These are phyloP conservation scores for Callitettix versicolor DNA, from an alignment of 1,140 invertebrate genomes.

Conservation along the genomic window DNA sequence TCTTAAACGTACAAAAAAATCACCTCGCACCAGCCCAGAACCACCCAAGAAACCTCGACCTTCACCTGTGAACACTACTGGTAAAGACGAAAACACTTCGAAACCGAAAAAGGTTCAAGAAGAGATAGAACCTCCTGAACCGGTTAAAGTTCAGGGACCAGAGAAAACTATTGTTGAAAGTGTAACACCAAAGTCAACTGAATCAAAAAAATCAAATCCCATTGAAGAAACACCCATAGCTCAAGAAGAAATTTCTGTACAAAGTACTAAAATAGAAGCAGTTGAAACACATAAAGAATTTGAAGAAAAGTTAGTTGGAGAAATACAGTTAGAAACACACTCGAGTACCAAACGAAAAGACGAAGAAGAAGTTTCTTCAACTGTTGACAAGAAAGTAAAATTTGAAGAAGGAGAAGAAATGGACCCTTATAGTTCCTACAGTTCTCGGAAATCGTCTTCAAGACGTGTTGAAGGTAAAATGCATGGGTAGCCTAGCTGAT, in stretches of 20 bases:
- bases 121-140: not conserved
- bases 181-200: slow-evolving; percentile 18
- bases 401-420: slow-evolving; percentile 33
- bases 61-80: slow-evolving; percentile 16
- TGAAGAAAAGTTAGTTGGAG: slow-evolving; percentile 9
- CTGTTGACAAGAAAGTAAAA: slow-evolving; percentile 29
- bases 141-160: slow-evolving; percentile 19
- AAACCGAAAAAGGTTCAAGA: slow-evolving; percentile 25
- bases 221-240: slow-evolving; percentile 11
- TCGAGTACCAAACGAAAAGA: slow-evolving; percentile 13
- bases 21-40: slow-evolving; percentile 16
- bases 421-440: slow-evolving; percentile 41
- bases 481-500: slow-evolving; percentile 37
- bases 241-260: slow-evolving; percentile 3
- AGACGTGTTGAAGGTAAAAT: slow-evolving; percentile 32
- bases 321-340: slow-evolving; percentile 2
- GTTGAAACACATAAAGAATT: too few relatives aligned
- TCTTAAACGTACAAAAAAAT: not conserved
- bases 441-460: slow-evolving; percentile 35
- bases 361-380: slow-evolving; percentile 22
- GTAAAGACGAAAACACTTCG: not conserved
- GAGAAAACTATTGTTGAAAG: slow-evolving; percentile 14
- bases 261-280: too few relatives aligned
- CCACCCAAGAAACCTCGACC: slow-evolving; percentile 31
- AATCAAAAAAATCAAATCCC: slow-evolving; percentile 14